phyloP scores from a whole-genome alignment of 2,888 invertebrate species.

The Amblyjoppa proteus region DNA sequence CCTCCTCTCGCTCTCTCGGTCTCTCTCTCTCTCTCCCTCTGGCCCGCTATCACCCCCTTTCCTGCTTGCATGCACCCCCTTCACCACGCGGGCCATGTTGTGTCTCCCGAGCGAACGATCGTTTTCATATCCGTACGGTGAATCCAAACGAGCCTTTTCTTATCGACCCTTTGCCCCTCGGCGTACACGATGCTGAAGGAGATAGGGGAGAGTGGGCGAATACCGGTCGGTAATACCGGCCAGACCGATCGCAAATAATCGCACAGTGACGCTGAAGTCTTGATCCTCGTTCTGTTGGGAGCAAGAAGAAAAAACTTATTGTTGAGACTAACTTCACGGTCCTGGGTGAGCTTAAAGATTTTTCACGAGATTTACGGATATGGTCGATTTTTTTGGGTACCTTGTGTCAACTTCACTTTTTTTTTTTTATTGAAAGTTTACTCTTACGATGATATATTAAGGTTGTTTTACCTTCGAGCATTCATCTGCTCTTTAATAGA shows the following conservation, averaged over 20 bases:
- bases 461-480: too few relatives aligned
- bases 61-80: conserved; percentile 2
- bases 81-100: background rate
- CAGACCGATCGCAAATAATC: background rate
- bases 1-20: conserved; percentile 26
- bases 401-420: too few relatives aligned
- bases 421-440: too few relatives aligned
- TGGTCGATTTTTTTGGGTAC: too few relatives aligned
- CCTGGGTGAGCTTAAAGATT: too few relatives aligned
- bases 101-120: conserved; percentile 43
- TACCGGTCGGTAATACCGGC: background rate
- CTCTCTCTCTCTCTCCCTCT: conserved; percentile 1
- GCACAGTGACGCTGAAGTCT: too few relatives aligned
- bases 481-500: too few relatives aligned
- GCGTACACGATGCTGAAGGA: conserved; percentile 20
- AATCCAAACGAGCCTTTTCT: conserved; percentile 51
- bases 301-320: too few relatives aligned
- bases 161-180: conserved; percentile 44
- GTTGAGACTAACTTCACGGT: too few relatives aligned
- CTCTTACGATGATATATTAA: too few relatives aligned
- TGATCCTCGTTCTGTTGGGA: too few relatives aligned
- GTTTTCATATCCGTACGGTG: conserved; percentile 58
- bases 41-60: conserved; percentile 1
- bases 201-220: background rate
- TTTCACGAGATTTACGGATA: too few relatives aligned